Conservation (phyloP, 2,797 vertebrate species). For the Helicolenus hilgendorfi region DNA sequence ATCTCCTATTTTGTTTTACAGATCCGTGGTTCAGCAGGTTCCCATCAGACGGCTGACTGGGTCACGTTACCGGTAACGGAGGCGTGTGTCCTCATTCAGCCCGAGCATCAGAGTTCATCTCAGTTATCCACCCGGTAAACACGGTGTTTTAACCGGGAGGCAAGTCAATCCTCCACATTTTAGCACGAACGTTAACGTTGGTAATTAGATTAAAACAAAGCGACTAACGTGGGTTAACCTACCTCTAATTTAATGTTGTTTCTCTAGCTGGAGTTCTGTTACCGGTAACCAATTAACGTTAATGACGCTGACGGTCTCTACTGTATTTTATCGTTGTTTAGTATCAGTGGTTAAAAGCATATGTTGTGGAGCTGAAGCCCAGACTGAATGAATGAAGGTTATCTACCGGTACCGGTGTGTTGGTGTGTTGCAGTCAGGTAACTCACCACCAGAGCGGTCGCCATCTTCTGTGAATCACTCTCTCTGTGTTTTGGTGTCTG, state of each 20-base stretch:
- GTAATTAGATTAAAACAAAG: background rate
- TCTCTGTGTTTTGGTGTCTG: slow-evolving; percentile 55
- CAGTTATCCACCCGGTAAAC: background rate
- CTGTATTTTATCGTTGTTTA: rapidly evolving
- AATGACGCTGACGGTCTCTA: background rate
- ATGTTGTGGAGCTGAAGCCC: rapidly evolving
- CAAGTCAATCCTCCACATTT: no score
- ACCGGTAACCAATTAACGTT: background rate
- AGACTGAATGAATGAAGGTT: background rate
- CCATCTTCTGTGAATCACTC: slow-evolving; percentile 94
- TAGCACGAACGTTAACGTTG: no score
- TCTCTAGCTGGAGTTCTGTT: background rate
- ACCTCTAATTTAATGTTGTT: slow-evolving; percentile 11
- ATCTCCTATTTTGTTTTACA: no score
- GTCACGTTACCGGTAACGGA: background rate
- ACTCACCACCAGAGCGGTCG: slow-evolving; percentile 97
- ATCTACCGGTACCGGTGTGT: no score
- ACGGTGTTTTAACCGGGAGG: background rate
- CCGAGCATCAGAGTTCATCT: background rate
- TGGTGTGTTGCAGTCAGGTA: background rate
- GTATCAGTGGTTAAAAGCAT: background rate
- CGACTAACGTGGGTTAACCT: background rate
- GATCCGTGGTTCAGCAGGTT: background rate
- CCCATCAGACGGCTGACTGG: background rate
- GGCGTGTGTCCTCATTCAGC: background rate